phyloP scores from a whole-genome alignment of 2,113 vertebrate genomes.

The Leiothrix lutea region DNA sequence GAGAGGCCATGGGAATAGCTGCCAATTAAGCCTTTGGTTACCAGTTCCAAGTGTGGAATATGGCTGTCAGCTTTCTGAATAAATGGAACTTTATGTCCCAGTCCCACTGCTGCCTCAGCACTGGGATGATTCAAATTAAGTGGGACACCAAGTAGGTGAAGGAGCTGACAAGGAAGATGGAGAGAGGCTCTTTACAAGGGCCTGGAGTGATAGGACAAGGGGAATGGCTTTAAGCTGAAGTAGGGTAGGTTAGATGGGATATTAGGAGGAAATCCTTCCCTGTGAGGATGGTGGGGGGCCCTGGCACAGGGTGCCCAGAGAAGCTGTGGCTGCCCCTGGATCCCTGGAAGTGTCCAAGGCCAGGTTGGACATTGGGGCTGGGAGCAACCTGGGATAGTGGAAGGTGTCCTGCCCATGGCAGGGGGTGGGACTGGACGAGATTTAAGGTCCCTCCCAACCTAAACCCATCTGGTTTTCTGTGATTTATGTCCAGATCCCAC shows the following conservation, averaged over 20 bases:
- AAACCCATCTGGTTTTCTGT: neutral
- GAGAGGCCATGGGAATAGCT: neutral
- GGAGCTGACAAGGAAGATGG: accelerated
- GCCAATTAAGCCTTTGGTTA: neutral
- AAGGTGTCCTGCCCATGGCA: neutral
- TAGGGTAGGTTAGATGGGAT: neutral
- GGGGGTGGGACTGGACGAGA: accelerated
- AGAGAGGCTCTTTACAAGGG: too few species aligned
- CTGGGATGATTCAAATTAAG: accelerated
- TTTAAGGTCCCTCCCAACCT: neutral
- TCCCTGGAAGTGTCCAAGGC: neutral
- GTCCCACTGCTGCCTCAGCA: neutral
- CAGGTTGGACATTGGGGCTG: accelerated
- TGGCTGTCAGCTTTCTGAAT: neutral
- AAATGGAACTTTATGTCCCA: neutral
- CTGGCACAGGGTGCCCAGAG: neutral
- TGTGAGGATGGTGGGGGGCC: accelerated
- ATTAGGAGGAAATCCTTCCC: accelerated
- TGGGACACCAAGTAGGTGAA: neutral
- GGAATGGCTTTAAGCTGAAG: neutral
- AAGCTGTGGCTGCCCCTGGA: neutral
- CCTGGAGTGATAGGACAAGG: neutral
- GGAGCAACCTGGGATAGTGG: accelerated
- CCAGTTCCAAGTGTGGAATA: neutral
- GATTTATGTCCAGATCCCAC: neutral